Evolutionary conservation across 2,888 invertebrate genomes (phyloP), one percentile per base, ranked within the genome.

Genomic region (Philhelius pedissequus): DNA sequence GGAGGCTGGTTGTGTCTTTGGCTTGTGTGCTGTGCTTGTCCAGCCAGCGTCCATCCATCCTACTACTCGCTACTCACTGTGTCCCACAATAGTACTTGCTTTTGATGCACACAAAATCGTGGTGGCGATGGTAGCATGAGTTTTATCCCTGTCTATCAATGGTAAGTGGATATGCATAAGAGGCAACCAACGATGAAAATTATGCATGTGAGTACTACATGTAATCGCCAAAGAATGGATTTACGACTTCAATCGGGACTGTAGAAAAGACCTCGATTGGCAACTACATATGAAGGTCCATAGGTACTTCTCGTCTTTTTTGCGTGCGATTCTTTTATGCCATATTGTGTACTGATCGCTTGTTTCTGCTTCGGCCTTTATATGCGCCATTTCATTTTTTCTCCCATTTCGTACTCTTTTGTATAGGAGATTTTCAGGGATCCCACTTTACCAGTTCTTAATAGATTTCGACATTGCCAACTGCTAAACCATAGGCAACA

Each of bases 71-170:
- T 18, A 54, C 27, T 43, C 15, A 2, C 13, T 56, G 18, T 54
- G 4, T 9, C 27, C 45, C n/a, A 8, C 25, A 48, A 15, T 52
- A n/a, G 27, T 15, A 15, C 15, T 15, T 30, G 13, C n/a, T 70
- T n/a, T 38, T 32, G 9, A 43, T 22, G 50, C 30, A n/a, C 11
- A 30, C 15, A 27, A n/a, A n/a, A 11, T 35, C 13, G 25, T 66
- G 40, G 52, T 73, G 58, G 58, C 62, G 45, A 58, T 62, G 76
- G 81, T 66, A 32, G 70, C 79, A 74, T 66, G 58, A 82, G 73
- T 54, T 62, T 40, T 82, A 73, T 83, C 74, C 73, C 75, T 58
- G 71, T 80, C 80, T 62, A 60, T 80, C 84, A 76, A 66, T 66
- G 52, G 69, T 54, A 48, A 62, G 66, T 66, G 43, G 75, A 68